These are phyloP conservation scores for Whitmania pigra DNA, from an alignment of 1,140 invertebrate genomes.

Conservation along the genomic window DNA sequence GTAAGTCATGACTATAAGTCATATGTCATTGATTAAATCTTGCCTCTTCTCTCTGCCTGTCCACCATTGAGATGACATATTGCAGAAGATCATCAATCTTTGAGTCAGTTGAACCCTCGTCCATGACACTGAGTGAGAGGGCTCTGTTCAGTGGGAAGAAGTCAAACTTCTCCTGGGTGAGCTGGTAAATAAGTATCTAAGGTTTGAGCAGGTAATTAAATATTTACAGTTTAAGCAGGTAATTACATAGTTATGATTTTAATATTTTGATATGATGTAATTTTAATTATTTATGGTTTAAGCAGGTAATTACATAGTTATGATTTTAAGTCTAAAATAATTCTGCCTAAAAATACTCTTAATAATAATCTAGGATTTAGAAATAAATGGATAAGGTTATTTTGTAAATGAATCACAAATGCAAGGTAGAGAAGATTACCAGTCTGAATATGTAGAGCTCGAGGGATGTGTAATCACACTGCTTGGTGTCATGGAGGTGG, in stretches of 20 bases:
- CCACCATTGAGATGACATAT: conserved; percentile 22
- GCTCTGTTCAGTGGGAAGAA: conserved; percentile 42
- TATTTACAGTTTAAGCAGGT: not conserved
- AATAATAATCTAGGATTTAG: no score
- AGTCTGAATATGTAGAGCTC: conserved; percentile 23
- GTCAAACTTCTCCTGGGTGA: conserved; percentile 37
- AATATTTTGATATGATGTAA: no score
- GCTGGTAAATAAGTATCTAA: conserved; percentile 23
- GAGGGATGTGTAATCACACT: conserved; percentile 25
- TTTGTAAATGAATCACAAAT: no score
- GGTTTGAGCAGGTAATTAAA: no score
- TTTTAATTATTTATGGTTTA: no score
- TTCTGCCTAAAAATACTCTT: not conserved
- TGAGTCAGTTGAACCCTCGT: conserved; percentile 24
- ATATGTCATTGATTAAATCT: not conserved
- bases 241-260: no score
- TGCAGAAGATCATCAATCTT: conserved; percentile 22
- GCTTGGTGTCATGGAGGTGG: conserved; percentile 23
- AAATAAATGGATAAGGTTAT: no score
- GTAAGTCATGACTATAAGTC: not conserved
- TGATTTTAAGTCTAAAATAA: no score
- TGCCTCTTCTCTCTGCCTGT: conserved; percentile 21
- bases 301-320: no score
- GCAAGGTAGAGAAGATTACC: conserved; percentile 5
- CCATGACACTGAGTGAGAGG: conserved; percentile 30